Percentiles rank a stretch among this genome's conserved stretches.
These are phyloP conservation scores for Capricornis sumatraensis DNA, from an alignment of 2,113 vertebrate genomes.

Conservation along the genomic window DNA sequence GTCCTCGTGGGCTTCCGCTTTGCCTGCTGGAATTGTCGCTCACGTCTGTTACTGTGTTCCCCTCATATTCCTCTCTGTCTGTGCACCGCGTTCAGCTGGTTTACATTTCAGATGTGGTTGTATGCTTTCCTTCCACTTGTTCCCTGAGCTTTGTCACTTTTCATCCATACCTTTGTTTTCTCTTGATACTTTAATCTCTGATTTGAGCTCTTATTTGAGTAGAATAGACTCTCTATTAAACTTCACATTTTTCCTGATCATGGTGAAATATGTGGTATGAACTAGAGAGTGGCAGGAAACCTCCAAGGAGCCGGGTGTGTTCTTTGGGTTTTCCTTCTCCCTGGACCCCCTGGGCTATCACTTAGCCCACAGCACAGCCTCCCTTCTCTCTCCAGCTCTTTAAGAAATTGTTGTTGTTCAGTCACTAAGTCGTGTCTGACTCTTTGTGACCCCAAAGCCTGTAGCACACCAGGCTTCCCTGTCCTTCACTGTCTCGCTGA, in stretches of 20 bases:
- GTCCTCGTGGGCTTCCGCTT: rapidly evolving
- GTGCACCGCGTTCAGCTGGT: rapidly evolving
- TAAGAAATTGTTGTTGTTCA: not conserved
- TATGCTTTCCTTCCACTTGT: not conserved
- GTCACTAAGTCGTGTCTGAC: not conserved
- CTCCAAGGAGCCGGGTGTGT: too few relatives aligned
- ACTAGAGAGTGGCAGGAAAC: not conserved
- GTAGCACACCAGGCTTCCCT: not conserved
- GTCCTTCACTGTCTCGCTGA: not conserved
- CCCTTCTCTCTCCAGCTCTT: not conserved
- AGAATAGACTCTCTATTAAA: not conserved
- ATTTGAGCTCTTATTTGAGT: too few relatives aligned
- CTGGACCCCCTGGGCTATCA: rapidly evolving
- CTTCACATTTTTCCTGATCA: rapidly evolving
- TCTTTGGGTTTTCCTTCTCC: not conserved
- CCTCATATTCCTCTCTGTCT: rapidly evolving
- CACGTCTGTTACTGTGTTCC: rapidly evolving
- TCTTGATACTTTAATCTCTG: not conserved
- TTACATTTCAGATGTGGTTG: rapidly evolving
- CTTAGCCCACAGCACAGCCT: not conserved
- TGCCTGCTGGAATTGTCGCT: rapidly evolving
- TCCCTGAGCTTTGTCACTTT: not conserved
- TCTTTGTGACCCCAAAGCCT: not conserved
- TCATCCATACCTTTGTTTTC: too few relatives aligned
- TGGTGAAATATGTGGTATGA: not conserved